A percentile compares a stretch with the other conserved stretches of the same genome.
These are phyloP conservation scores for Todus mexicanus DNA, from an alignment of 2,797 vertebrate species.

Conservation along the genomic window DNA sequence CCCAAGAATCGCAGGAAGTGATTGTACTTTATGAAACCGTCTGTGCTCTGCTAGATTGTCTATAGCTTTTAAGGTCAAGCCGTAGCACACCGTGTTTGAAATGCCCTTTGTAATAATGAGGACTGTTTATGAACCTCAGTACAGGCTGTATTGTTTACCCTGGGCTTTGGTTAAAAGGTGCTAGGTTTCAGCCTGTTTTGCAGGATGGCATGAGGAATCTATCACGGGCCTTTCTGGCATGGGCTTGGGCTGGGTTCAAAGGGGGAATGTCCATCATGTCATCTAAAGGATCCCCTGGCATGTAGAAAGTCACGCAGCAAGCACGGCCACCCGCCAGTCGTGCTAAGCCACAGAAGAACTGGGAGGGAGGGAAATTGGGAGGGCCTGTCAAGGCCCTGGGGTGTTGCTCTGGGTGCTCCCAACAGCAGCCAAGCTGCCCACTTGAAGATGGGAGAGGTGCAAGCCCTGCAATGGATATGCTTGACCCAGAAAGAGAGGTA, in stretches of 20 bases:
- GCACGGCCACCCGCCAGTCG: background rate
- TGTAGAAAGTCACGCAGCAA: conserved; percentile 78
- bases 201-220: conserved; percentile 74
- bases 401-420: background rate
- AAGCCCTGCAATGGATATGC: background rate
- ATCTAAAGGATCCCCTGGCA: background rate
- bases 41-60: conserved; percentile 90
- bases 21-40: conserved; percentile 97
- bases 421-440: background rate
- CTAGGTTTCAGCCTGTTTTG: conserved; percentile 66
- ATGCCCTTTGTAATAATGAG: conserved; percentile 84
- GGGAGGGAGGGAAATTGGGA: background rate
- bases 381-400: background rate
- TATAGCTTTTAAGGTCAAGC: conserved; percentile 82
- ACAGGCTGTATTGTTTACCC: conserved; percentile 81
- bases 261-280: conserved; percentile 56
- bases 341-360: background rate
- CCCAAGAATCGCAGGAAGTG: conserved; percentile 99
- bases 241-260: conserved; percentile 71
- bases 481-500: background rate
- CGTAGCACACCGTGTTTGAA: conserved; percentile 74
- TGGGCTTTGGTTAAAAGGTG: conserved; percentile 65
- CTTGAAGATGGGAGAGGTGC: background rate
- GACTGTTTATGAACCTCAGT: conserved; percentile 76
- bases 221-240: conserved; percentile 72